phyloP scores from a whole-genome alignment of 1,140 invertebrate species.

The Drosophila littoralis region DNA sequence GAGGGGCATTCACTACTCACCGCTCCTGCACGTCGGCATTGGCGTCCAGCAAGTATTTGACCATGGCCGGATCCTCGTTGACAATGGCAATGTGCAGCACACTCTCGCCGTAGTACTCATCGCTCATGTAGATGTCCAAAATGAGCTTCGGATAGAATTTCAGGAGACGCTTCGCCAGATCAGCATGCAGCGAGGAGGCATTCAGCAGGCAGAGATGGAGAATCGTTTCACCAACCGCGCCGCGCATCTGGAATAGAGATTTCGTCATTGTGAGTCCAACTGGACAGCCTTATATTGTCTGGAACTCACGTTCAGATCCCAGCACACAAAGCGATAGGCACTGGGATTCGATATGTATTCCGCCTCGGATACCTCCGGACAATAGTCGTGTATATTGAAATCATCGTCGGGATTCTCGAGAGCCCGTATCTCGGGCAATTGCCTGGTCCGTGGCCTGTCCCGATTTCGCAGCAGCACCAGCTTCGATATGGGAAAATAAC shows the following conservation, averaged over 20 bases:
- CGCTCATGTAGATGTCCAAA: constrained; percentile 97
- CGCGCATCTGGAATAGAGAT: constrained; percentile 88
- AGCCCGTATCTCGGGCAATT: constrained; percentile 89
- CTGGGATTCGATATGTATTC: constrained; percentile 86
- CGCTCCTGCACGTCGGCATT: constrained; percentile 96
- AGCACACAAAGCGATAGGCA: constrained; percentile 93
- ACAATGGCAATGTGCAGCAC: constrained; percentile 98
- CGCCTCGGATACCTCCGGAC: constrained; percentile 86
- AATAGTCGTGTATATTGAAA: constrained; percentile 91
- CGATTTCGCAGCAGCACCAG: constrained; percentile 94
- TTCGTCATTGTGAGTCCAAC: neutral
- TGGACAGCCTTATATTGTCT: neutral
- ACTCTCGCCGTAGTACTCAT: constrained; percentile 98
- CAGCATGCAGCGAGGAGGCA: constrained; percentile 95
- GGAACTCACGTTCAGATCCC: constrained; percentile 90
- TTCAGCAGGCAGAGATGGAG: constrained; percentile 97
- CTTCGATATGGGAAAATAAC: constrained; percentile 94
- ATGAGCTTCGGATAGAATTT: constrained; percentile 97
- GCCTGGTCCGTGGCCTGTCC: constrained; percentile 91
- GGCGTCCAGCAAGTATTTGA: constrained; percentile 96
- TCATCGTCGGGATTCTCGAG: constrained; percentile 93
- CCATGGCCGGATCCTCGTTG: constrained; percentile 98
- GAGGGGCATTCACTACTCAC: constrained; percentile 30
- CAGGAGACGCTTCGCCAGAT: constrained; percentile 95
- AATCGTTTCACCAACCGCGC: constrained; percentile 97